Conservation (phyloP, 2,888 invertebrate genomes). For the Scaptomyza cyrtandrae region DNA sequence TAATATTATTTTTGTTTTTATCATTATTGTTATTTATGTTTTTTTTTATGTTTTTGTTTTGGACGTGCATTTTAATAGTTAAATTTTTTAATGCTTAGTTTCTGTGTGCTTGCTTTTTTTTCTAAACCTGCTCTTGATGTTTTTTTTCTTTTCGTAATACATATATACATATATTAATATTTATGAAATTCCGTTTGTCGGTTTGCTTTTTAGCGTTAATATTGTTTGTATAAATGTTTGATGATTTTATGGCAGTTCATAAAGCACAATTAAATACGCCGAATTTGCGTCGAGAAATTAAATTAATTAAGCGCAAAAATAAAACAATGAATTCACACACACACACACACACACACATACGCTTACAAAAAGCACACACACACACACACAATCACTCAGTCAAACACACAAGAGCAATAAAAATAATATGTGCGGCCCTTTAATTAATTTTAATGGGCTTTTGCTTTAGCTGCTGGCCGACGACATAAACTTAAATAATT, state of each 20-base stretch:
- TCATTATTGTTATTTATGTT: slow-evolving; percentile 11
- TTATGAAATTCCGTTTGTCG: slow-evolving; percentile 60
- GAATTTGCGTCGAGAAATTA: slow-evolving; percentile 72
- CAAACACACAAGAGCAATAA: slow-evolving; percentile 61
- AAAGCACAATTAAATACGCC: slow-evolving; percentile 76
- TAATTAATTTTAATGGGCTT: slow-evolving; percentile 79
- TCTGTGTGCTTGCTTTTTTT: slow-evolving; percentile 52
- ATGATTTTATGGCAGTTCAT: slow-evolving; percentile 80
- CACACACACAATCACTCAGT: slow-evolving; percentile 2
- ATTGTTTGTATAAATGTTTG: slow-evolving; percentile 38
- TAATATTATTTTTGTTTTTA: slow-evolving; percentile 21
- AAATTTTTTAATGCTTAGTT: slow-evolving; percentile 50
- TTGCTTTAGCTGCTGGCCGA: slow-evolving; percentile 62
- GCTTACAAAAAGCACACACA: too few species aligned
- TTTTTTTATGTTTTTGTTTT: slow-evolving; percentile 49
- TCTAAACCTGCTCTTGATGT: slow-evolving; percentile 38
- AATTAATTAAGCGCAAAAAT: slow-evolving; percentile 74
- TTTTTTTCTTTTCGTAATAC: slow-evolving; percentile 19
- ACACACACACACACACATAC: slow-evolving; percentile 39
- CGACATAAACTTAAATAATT: slow-evolving; percentile 81
- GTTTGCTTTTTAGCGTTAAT: slow-evolving; percentile 1
- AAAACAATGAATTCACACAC: slow-evolving; percentile 57
- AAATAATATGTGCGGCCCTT: slow-evolving; percentile 73
- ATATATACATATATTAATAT: slow-evolving; percentile 63
- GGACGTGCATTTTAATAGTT: slow-evolving; percentile 70